A percentile compares a stretch with the other conserved stretches of the same genome.
Conservation (phyloP, 2,888 invertebrate genomes). For the Osmoderma eremita region DNA sequence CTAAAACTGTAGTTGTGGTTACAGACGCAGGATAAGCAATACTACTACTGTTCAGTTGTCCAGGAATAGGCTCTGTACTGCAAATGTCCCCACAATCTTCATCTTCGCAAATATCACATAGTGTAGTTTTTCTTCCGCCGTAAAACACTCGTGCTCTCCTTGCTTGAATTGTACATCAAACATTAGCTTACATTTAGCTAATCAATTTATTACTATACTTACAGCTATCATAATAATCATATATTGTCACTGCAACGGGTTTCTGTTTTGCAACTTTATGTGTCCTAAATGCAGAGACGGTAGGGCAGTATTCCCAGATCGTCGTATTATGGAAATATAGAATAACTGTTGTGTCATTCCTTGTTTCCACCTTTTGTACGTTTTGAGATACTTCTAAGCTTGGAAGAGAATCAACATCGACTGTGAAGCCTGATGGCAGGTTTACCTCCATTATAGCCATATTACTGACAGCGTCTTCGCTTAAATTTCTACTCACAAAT, state of each 20-base stretch:
- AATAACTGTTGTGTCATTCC: constrained; percentile 73
- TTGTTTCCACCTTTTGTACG: constrained; percentile 76
- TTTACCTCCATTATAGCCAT: constrained; percentile 92
- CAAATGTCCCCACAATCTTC: constrained; percentile 69
- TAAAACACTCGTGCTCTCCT: constrained; percentile 87
- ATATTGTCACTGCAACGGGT: constrained; percentile 84
- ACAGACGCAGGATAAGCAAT: constrained; percentile 15
- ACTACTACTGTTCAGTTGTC: constrained; percentile 21
- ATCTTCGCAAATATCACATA: constrained; percentile 86
- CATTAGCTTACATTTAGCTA: constrained; percentile 9
- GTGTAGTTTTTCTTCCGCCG: constrained; percentile 73
- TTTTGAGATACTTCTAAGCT: constrained; percentile 68
- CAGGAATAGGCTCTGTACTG: constrained; percentile 57
- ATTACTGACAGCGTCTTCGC: constrained; percentile 79
- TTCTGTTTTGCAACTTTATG: constrained; percentile 88
- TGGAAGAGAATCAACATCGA: constrained; percentile 79
- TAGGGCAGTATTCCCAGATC: constrained; percentile 78
- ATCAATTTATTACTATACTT: constrained; percentile 60
- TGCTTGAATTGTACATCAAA: constrained; percentile 65
- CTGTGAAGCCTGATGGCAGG: constrained; percentile 90
- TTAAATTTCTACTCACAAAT: constrained; percentile 70
- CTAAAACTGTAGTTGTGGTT: constrained; percentile 19
- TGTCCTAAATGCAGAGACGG: constrained; percentile 83
- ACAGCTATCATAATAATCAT: constrained; percentile 94
- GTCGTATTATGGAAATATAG: constrained; percentile 78